Base-by-base conservation (phyloP, 2,797 vertebrate species). In the Spinibarbus caldwelli region DNA sequence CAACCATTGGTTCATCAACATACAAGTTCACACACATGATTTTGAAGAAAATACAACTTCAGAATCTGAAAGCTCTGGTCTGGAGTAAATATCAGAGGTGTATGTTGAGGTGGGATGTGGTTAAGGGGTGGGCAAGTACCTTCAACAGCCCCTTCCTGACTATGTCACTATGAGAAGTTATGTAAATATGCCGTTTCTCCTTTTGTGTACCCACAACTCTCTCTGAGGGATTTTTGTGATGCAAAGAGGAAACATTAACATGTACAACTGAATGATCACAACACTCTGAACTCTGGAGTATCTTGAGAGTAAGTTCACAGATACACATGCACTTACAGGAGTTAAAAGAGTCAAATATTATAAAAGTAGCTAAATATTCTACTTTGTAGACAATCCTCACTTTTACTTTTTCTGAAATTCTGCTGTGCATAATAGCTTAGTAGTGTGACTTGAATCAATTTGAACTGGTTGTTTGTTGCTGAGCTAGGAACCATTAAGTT, bases 241-340 rank as follows among this genome's bases (percentile, higher is more conserved):
- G 77, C 26, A 34, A 62, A 36, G 15, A 8, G 17, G 23, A 67
- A 80, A 38, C 47, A 2, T 67, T 7, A 9, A 38, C 10, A 2
- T 7, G 45, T 23, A 36, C 19, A 78, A 59, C 36, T 41, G 2
- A 59, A 77, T 17, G 4, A 17, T 26, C 34, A 17, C 21, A 17
- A 57, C 43, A 67, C 43, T 80, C 45, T 26, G 43, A 68, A 68
- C 64, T 8, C 64, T 8, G 34, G 14, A 54, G 31, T 1, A 41
- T 81, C 34, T 17, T 70, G 14, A 54, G 31, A 68, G 79, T 70
- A 70, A 80, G 66, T 80, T 71, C 38, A 43, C 23, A 36, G 26
- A 12, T 47, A 34, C 1, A 66, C 19, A 79, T 3, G 19, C 36
- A 29, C 8, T 43, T 29, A 73, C n/a, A 62, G n/a, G 14, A 21